Base-by-base conservation (phyloP, 2,888 invertebrate species). In the Megaustenia siamemsis region DNA sequence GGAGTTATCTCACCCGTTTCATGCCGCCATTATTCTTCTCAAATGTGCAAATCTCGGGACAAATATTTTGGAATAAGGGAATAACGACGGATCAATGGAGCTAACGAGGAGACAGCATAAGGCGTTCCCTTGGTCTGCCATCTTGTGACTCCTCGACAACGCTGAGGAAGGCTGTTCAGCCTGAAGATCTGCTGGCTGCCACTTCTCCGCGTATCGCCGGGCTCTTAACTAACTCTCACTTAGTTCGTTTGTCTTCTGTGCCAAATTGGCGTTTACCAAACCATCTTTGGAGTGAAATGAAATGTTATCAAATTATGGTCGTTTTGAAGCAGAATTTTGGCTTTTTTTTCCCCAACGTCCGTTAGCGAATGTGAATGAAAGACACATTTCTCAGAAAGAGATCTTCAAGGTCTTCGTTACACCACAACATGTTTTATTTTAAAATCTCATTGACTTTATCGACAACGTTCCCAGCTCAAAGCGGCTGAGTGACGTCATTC, bases 31-130 rank as follows among this genome's bases (percentile, higher is more conserved):
- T 88, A 83, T 86, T 85, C 73, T 69, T 68, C 66, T 60, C 85
- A 86, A 87, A 86, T 86, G 86, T 84, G 86, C 86, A 86, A 88
- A 88, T 88, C 85, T 82, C 82, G 73, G 86, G 82, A 86, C 87
- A 87, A 88, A 88, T 86, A 88, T 86, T 87, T 84, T 84, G 86
- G 84, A 88, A 86, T 87, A 81, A 77, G 86, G 82, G 79, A 87
- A 86, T 85, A 85, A 84, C 82, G 86, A 85, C 79, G 83, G 84
- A 83, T 87, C 88, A 86, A 88, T 88, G 81, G 84, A 75, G 77
- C 86, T 88, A 88, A 88, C 86, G 84, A 87, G 87, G 68, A 83
- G 83, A 81, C 83, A 77, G 83, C 85, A 84, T 21, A 49, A 76
- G 81, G 49, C 60, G 63, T 69, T 69, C 53, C 40, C 77, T 68